phyloP scores from a whole-genome alignment of 2,888 invertebrate species.

The Piscicola geometra region DNA sequence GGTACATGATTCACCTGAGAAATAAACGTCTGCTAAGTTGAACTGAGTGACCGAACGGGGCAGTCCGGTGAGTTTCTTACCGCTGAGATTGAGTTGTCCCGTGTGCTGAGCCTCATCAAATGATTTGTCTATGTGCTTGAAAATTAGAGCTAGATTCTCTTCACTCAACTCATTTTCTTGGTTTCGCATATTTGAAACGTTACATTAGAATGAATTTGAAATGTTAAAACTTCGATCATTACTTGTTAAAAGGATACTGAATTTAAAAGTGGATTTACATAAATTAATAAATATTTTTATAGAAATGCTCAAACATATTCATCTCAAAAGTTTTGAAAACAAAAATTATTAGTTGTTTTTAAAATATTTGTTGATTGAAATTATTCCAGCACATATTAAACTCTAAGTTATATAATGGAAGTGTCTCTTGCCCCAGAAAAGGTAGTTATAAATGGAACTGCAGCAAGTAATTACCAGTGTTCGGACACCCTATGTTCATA shows the following conservation, averaged over 20 bases:
- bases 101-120: slow-evolving; percentile 31
- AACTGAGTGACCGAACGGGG: slow-evolving; percentile 21
- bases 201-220: not conserved
- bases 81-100: slow-evolving; percentile 22
- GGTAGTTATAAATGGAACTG: no score
- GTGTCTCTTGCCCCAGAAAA: no score
- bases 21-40: slow-evolving; percentile 25
- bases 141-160: slow-evolving; percentile 16
- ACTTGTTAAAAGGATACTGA: slow-evolving; percentile 4
- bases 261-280: not conserved
- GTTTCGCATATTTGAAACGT: slow-evolving; percentile 8
- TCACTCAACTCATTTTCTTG: slow-evolving; percentile 15
- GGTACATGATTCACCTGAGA: slow-evolving; percentile 21
- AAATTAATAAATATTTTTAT: no score
- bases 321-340: no score
- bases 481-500: no score
- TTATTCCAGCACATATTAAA: no score
- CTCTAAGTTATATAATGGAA: no score
- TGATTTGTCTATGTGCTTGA: slow-evolving; percentile 22
- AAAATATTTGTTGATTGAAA: no score
- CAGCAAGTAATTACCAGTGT: no score
- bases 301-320: no score
- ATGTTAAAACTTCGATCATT: not conserved
- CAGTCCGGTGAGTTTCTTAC: slow-evolving; percentile 14
- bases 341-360: no score